These are phyloP conservation scores for Tenualosa ilisha DNA, from an alignment of 2,797 vertebrate genomes.

Conservation along the genomic window DNA sequence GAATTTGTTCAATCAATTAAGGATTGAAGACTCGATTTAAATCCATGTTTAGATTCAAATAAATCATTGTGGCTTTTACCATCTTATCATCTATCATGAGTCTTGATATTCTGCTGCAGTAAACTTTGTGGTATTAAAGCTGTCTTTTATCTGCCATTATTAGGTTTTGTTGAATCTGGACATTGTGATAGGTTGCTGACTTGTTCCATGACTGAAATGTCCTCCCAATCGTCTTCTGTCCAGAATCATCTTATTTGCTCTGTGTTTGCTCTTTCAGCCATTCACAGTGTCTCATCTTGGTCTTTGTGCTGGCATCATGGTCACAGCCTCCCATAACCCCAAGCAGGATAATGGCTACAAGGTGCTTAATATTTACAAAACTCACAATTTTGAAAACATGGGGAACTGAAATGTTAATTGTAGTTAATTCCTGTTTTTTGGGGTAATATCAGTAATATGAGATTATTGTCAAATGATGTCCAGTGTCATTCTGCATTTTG, in stretches of 20 bases:
- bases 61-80: too few relatives aligned
- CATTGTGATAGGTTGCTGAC: too few relatives aligned
- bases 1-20: not conserved
- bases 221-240: too few relatives aligned
- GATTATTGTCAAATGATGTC: not conserved
- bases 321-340: slow-evolving; percentile 97
- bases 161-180: too few relatives aligned
- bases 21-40: too few relatives aligned
- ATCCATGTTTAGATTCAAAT: too few relatives aligned
- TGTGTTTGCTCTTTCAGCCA: slow-evolving; percentile 74
- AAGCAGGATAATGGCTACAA: slow-evolving; percentile 99
- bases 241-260: not conserved
- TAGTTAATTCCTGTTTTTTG: not conserved
- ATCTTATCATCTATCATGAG: too few relatives aligned
- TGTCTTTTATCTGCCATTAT: too few relatives aligned
- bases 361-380: slow-evolving; percentile 67
- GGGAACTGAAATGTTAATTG: not conserved
- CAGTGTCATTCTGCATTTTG: not conserved
- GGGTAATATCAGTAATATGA: not conserved
- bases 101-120: too few relatives aligned
- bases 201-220: too few relatives aligned
- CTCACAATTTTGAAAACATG: too few relatives aligned
- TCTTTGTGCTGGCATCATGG: slow-evolving; percentile 94
- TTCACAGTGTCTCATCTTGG: slow-evolving; percentile 86
- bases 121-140: too few relatives aligned